Evolutionary conservation across 1,140 invertebrate genomes (phyloP), one percentile per base, ranked within the genome.

Genomic region (Lineus longissimus): DNA sequence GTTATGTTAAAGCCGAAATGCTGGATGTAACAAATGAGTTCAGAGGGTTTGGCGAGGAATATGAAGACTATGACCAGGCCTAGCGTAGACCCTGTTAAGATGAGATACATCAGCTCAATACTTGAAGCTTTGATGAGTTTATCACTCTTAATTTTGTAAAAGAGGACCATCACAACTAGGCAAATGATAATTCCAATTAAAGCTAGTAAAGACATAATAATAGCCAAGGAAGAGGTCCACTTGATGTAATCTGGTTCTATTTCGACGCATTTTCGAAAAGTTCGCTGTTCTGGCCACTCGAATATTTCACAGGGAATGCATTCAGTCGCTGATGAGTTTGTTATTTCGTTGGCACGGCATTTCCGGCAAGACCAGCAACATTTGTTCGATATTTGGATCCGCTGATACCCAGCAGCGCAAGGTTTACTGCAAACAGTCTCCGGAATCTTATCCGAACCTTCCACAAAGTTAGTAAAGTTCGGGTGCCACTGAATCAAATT

Each of bases 21-120:
- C 1, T 87, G 89, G 76, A 89, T 88, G n/a, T 86, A 87, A 54
- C 90, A 84, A 59, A 89, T 86, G 27, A 87, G 86, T 29, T 85
- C 84, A 69, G 89, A 89, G 65, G 88, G 88, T 41, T 87, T 83
- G 58, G 85, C 57, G 2, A 76, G 23, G 25, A 71, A 67, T 9
- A 64, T 31, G 22, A 70, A 63, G 13, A 69, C 64, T 4, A 68
- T 58, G 1, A 65, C 25, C 59, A 69, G 74, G 23, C 73, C 66
- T 9, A 72, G 17, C 1, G 71, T 29, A 2, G 72, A 61, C 17
- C 74, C 73, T 41, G 47, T 43, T 15, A 77, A 51, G 43, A 76
- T 70, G 13, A 78, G 31, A 57, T 68, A 61, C 19, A 70, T 72
- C 2, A 77, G 62, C 43, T 76, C 72, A 17, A 68, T 43, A 45